These are phyloP conservation scores for Nephrotoma appendiculata DNA, from an alignment of 2,888 invertebrate species.

Conservation along the genomic window DNA sequence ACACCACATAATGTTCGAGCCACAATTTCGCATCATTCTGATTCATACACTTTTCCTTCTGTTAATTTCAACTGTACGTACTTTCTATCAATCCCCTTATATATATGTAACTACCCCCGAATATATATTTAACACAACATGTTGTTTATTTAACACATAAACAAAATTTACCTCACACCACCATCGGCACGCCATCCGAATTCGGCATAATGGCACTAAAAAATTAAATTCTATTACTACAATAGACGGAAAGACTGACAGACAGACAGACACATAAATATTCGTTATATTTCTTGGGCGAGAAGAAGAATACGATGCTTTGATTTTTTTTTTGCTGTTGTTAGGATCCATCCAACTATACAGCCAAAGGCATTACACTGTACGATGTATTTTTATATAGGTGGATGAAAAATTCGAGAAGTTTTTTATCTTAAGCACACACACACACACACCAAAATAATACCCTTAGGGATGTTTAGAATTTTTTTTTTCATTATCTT, in stretches of 20 bases:
- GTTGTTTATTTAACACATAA: not conserved
- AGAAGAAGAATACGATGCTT: not conserved
- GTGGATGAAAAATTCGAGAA: not conserved
- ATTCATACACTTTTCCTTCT: not conserved
- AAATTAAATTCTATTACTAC: not conserved
- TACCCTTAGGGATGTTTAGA: not conserved
- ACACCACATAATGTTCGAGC: not conserved
- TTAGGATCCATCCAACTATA: not conserved
- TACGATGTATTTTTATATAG: not conserved
- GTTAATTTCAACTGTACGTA: not conserved
- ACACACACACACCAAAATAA: not conserved
- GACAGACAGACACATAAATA: not conserved
- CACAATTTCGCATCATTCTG: not conserved
- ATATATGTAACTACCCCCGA: not conserved
- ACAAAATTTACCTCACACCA: not conserved
- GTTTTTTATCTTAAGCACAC: not conserved
- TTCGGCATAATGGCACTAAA: not conserved
- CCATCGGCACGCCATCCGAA: not conserved
- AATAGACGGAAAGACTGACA: not conserved
- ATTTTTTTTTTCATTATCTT: not conserved
- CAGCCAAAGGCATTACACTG: not conserved
- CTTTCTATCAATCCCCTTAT: not conserved
- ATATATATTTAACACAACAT: not conserved
- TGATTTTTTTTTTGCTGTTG: not conserved
- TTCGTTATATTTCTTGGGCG: not conserved